A percentile compares a stretch with the other conserved stretches of the same genome.
Conservation (phyloP, 2,888 invertebrate genomes). For the Pristionchus maxplancki region DNA sequence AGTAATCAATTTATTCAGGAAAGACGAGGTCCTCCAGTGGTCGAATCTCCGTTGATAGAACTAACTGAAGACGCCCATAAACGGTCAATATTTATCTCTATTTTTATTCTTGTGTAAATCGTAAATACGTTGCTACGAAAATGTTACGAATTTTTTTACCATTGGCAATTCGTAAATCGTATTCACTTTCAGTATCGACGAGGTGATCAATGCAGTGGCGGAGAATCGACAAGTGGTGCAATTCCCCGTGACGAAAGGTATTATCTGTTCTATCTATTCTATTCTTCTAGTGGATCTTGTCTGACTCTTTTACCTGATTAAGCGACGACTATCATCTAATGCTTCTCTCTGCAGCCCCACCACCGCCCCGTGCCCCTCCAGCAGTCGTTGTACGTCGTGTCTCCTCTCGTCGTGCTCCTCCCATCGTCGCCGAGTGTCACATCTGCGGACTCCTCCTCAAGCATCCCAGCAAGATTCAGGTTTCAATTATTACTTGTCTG, state of each 20-base stretch:
- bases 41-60: background rate
- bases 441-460: constrained; percentile 68
- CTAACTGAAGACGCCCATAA: constrained; percentile 53
- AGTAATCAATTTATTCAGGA: background rate
- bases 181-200: constrained; percentile 58
- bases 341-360: no score
- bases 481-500: constrained; percentile 38
- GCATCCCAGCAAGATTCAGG: constrained; percentile 68
- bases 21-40: constrained; percentile 29
- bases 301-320: no score
- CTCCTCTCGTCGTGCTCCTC: constrained; percentile 1
- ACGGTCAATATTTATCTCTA: constrained; percentile 31
- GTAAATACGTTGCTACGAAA: no score
- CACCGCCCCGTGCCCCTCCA: background rate
- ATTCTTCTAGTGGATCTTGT: no score
- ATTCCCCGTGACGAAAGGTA: constrained; percentile 18
- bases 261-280: no score
- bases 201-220: constrained; percentile 64
- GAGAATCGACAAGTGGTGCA: constrained; percentile 53
- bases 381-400: background rate
- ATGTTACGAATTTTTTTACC: no score
- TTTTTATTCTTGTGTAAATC: no score
- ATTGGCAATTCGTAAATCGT: no score
- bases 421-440: constrained; percentile 63
- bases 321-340: no score